phyloP scores from a whole-genome alignment of 2,888 invertebrate genomes.

The Ceraclea dissimilis region DNA sequence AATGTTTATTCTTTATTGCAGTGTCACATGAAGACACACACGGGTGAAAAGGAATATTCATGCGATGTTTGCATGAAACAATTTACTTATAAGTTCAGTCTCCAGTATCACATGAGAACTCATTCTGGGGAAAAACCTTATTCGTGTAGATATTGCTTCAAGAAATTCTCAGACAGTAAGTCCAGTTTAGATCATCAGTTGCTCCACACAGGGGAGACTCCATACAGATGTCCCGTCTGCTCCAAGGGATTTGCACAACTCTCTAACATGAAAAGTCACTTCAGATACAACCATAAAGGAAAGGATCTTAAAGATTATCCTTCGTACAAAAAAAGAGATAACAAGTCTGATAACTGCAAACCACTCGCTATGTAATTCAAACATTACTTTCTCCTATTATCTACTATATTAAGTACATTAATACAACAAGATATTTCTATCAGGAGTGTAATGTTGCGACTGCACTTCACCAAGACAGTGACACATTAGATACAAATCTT shows the following conservation, averaged over 20 bases:
- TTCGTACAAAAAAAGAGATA: conserved; percentile 17
- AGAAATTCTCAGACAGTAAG: conserved; percentile 14
- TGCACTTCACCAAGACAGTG: too few relatives aligned
- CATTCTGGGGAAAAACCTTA: conserved; percentile 46
- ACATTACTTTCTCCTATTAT: too few relatives aligned
- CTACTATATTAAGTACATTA: too few relatives aligned
- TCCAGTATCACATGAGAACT: conserved; percentile 43
- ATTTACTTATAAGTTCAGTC: conserved; percentile 34
- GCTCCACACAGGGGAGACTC: conserved; percentile 43
- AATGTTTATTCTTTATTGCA: not conserved
- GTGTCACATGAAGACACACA: conserved; percentile 21
- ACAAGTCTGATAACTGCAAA: not conserved
- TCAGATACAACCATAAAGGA: conserved; percentile 20
- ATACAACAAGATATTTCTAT: too few relatives aligned
- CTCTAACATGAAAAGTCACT: conserved; percentile 43
- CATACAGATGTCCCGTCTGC: conserved; percentile 43
- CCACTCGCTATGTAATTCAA: too few relatives aligned
- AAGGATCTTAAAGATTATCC: conserved; percentile 15
- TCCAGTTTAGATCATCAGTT: conserved; percentile 29
- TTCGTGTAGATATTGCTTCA: conserved; percentile 30
- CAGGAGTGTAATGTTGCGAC: too few relatives aligned
- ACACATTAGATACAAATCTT: too few relatives aligned
- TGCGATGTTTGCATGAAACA: conserved; percentile 15
- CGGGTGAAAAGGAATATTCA: conserved; percentile 17
- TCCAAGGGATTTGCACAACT: conserved; percentile 43